Base-by-base conservation (phyloP, 2,113 vertebrate species). In the Prionailurus bengalensis region DNA sequence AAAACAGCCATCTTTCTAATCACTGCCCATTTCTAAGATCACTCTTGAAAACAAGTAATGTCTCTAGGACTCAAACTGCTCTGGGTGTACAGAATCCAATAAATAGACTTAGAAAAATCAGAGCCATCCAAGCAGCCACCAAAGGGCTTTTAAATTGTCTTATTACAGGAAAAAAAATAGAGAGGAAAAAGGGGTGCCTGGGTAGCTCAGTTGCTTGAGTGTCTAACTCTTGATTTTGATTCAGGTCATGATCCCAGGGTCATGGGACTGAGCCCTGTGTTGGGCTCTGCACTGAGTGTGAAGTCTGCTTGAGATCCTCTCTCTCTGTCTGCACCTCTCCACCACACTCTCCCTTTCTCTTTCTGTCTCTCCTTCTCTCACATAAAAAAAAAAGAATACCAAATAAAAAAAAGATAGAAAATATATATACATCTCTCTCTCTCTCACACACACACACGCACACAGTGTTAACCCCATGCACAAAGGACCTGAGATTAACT, bases 51-150 rank as follows among this genome's bases (percentile, higher is more conserved):
- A 94, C 15, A 86, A 93, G 70, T 51, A 79, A 95, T 66, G 7
- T 93, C 53, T 95, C 66, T 19, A 97, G 68, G 61, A 90, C 70
- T 88, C 74, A 71, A 70, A 93, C 48, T 92, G 23, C 79, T 21
- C 63, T 93, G 21, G 78, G 21, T 94, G 19, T 89, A 92, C 27
- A 86, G 51, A 80, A 74, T 96, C 80, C 83, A 95, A 89, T n/a
- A 55, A 89, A 94, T 83, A 74, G 42, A 27, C 87, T 78, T 85
- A 91, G 91, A 74, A 95, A 93, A 81, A 93, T 48, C 51, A 95
- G 81, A 95, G 45, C 48, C 95, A 94, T 70, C 66, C 90, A 70
- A 95, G 53, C 96, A 70, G 94, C 36, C 80, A 98, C 83, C 61
- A 55, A 93, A 93, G 66, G 15, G 74, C 71, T 5, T 89, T 85